Conservation (phyloP, 2,113 vertebrate genomes). For the Hippopotamus amphibius region DNA sequence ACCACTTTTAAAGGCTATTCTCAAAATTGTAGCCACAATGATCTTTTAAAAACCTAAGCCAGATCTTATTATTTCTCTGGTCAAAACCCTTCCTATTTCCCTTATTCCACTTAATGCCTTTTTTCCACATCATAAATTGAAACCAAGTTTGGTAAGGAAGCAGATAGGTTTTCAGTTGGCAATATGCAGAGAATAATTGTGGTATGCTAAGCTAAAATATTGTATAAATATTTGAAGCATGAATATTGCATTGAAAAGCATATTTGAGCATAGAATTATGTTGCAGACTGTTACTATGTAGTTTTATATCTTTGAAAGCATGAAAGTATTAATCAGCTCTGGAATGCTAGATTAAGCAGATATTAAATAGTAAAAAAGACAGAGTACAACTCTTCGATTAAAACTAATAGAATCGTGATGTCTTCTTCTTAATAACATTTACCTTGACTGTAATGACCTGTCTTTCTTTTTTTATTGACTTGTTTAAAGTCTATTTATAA, state of each 20-base stretch:
- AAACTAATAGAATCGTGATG: slow-evolving; percentile 75
- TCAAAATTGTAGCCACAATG: background rate
- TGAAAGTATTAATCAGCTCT: slow-evolving; percentile 71
- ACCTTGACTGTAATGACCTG: slow-evolving; percentile 61
- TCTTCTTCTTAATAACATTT: slow-evolving; percentile 75
- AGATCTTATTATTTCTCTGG: background rate
- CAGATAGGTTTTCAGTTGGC: background rate
- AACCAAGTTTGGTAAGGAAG: slow-evolving; percentile 12
- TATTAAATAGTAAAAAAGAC: slow-evolving; percentile 67
- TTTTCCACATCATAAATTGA: slow-evolving; percentile 32
- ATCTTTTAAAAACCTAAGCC: background rate
- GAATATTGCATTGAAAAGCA: slow-evolving; percentile 52
- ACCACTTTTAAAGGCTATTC: background rate
- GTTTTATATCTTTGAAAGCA: slow-evolving; percentile 71
- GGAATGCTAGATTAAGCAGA: slow-evolving; percentile 65
- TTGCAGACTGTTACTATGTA: slow-evolving; percentile 47
- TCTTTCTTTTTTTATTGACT: slow-evolving; percentile 65
- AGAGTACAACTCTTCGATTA: slow-evolving; percentile 60
- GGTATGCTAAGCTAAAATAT: slow-evolving; percentile 26
- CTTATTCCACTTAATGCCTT: background rate
- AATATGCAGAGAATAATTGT: slow-evolving; percentile 47
- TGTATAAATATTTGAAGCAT: slow-evolving; percentile 61
- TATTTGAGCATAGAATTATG: slow-evolving; percentile 64
- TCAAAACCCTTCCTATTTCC: background rate
- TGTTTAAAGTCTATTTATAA: slow-evolving; percentile 54